Percentiles rank a stretch among this genome's conserved stretches.
Evolutionary conservation across 2,797 vertebrate genomes (phyloP).

Genomic region (Lepus oiostolus): DNA sequence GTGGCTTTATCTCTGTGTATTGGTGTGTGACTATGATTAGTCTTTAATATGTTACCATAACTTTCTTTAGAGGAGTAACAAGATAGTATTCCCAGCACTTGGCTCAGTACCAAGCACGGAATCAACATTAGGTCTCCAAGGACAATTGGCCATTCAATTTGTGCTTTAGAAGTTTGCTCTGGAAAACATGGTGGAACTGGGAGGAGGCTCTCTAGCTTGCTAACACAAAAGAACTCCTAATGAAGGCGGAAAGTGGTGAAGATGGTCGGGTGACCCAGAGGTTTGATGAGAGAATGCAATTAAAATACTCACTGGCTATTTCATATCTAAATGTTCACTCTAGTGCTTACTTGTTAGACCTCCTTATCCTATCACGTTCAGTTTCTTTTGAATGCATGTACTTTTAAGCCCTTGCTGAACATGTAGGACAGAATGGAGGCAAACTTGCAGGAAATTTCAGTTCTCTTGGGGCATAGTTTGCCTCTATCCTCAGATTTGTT

Average conservation of each 20-base stretch:
- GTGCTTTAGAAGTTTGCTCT: constrained; percentile 39
- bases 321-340: constrained; percentile 1
- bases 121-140: neutral
- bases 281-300: constrained; percentile 5
- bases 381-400: constrained; percentile 13
- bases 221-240: neutral
- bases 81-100: neutral
- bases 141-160: neutral
- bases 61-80: neutral
- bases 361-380: neutral
- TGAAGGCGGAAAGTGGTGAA: neutral
- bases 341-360: neutral
- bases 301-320: constrained; percentile 28
- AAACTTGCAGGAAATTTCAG: constrained; percentile 1
- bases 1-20: neutral
- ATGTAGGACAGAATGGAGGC: neutral
- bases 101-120: neutral
- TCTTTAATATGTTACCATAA: neutral
- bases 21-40: neutral
- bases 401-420: neutral
- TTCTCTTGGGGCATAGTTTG: neutral
- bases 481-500: neutral
- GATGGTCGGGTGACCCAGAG: neutral
- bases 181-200: neutral
- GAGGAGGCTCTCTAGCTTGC: neutral